Base-by-base conservation (phyloP, 2,797 vertebrate species). In the Ctenopoma kingsleyae region DNA sequence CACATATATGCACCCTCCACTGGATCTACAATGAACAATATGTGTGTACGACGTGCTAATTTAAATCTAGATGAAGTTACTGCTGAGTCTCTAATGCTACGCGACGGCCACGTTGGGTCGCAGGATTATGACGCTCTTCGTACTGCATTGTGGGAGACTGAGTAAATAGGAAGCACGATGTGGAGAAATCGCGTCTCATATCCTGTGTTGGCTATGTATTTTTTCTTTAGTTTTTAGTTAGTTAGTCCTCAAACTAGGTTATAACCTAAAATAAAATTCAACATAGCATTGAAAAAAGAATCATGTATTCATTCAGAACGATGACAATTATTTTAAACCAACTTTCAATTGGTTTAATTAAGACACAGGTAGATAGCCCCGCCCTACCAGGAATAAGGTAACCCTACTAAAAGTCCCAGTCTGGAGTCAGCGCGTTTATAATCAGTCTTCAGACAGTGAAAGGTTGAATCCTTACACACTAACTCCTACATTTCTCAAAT, bases 111-210 rank as follows among this genome's bases (percentile, higher is more conserved):
- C 47, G 74, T 67, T 60, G 15, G 15, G 86, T 87, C 86, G 84
- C 88, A 22, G 2, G 12, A 6, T 19, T 51, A 0, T 87, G 78
- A 81, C 81, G 83, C 55, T 0, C 0, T 3, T 1, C 0, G 12
- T 11, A 5, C 2, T 84, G 92, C 82, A 89, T 79, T 83, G 0
- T 90, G 92, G 92, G 90, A 86, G 25, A 27, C 0, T 0, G 75
- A 90, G 91, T 89, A 19, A 15, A 27, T 25, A 0, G 1, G 8
- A 20, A 3, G 11, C 47, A 52, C 35, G 43, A n/a, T 38, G n/a
- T 11, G 25, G 20, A 20, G 41, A 40, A 16, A 16, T 19, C 41
- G 17, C 9, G 7, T 2, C 30, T 32, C 30, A 2, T 32, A 32
- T 32, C 8, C 30, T 32, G 30, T 9, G 30, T 9, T 32, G 8